Evolutionary conservation across 2,113 vertebrate species (phyloP), one percentile per base, ranked within the genome.

Genomic region (Aplodontia rufa): DNA sequence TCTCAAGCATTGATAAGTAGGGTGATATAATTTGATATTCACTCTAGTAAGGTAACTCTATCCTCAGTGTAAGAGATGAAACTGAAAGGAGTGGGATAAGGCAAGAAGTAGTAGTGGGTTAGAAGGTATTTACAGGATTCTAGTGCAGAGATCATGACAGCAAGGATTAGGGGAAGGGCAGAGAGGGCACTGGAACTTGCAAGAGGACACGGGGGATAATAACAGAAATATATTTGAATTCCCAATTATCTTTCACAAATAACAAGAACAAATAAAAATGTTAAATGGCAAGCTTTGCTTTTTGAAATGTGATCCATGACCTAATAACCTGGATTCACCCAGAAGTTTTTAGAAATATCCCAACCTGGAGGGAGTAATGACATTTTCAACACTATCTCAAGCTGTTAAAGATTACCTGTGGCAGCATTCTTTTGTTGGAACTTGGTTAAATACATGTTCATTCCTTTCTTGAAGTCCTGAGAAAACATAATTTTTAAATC

Each of bases 381-480:
- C 8, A 32, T 22, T 55, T 86, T 51, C 37, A 58, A 26, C 64
- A 55, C 28, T 35, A 62, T 35, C 58, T 74, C 74, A 69, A 82
- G 49, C 60, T 90, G 84, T 12, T 79, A n/a, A 58, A 87, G 17
- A 68, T 98, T 99, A 99, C 99, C 99, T 98, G 99, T 99, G 81
- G 99, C 99, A 93, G 99, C 99, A 90, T 99, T 99, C 98, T 99
- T 99, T 98, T 99, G 99, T 97, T 99, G 99, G 98, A 99, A 99
- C 97, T 99, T 99, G 78, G 99, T 98, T 96, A 99, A 98, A 96
- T 99, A 99, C 32, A 99, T 96, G 80, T 99, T 99, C 99, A 99
- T 99, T 98, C 99, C 99, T 99, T 99, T 99, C 98, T 99, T 98
- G 90, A 99, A 99, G 98, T 99, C 99, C 99, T 99, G 94, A 89